Evolutionary conservation across 2,113 vertebrate species (phyloP).

Genomic region (Scophthalmus maximus): DNA sequence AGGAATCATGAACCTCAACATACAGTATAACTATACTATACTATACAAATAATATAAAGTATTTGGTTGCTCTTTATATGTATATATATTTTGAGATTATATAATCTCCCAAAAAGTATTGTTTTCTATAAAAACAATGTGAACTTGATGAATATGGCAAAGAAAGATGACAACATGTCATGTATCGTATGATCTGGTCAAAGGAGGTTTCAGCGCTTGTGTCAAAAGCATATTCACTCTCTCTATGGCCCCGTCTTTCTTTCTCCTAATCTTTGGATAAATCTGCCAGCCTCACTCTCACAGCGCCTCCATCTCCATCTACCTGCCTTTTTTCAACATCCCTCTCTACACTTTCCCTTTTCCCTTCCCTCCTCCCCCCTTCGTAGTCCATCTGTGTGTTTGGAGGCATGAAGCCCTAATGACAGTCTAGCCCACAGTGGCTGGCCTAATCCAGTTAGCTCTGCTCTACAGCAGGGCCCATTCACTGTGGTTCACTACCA

Average conservation of each 20-base stretch:
- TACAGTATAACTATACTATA: too few species aligned
- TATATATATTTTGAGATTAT: too few species aligned
- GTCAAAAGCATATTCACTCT: constrained; percentile 5
- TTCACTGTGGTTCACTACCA: constrained; percentile 40
- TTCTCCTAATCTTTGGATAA: constrained; percentile 39
- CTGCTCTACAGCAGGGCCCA: constrained; percentile 17
- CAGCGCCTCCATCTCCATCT: constrained; percentile 14
- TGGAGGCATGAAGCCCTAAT: constrained; percentile 53
- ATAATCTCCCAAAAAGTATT: too few species aligned
- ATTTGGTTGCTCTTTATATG: too few species aligned
- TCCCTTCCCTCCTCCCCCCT: background rate
- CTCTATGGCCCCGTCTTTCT: constrained; percentile 16
- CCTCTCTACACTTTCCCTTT: background rate
- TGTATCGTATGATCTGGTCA: background rate
- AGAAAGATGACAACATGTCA: background rate
- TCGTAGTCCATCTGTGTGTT: constrained; percentile 40
- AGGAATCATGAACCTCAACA: too few species aligned
- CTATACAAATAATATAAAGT: too few species aligned
- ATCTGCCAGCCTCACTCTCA: constrained; percentile 16
- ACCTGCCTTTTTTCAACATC: constrained; percentile 2
- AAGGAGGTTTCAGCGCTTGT: background rate
- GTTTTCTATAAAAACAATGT: too few species aligned
- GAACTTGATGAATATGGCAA: too few species aligned
- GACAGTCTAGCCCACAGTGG: constrained; percentile 46
- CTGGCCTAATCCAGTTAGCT: constrained; percentile 68